Conservation (phyloP, 2,797 vertebrate genomes). For the Squalus acanthias region DNA sequence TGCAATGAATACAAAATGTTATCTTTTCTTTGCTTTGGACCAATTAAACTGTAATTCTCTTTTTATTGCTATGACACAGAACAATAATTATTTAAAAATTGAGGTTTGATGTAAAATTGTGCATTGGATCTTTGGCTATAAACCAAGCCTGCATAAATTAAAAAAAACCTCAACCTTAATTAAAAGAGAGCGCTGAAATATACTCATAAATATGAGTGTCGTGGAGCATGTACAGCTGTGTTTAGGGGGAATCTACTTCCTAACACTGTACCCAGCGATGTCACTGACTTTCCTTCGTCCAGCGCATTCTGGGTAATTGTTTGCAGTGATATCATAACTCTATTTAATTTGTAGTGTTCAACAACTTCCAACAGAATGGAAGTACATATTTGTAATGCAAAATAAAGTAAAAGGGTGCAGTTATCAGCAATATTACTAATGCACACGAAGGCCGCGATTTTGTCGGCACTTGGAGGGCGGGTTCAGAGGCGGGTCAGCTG, state of each 20-base stretch:
- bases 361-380: not conserved
- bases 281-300: not conserved
- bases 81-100: not conserved
- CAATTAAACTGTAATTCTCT: not conserved
- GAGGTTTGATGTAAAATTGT: not conserved
- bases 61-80: not conserved
- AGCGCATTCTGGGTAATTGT: too few species aligned
- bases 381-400: not conserved
- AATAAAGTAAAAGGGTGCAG: not conserved
- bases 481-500: too few species aligned
- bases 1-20: not conserved
- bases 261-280: not conserved
- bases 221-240: not conserved
- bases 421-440: not conserved
- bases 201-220: not conserved
- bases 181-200: not conserved
- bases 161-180: not conserved
- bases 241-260: not conserved
- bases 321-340: not conserved
- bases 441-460: not conserved
- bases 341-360: not conserved
- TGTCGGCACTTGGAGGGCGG: too few species aligned
- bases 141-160: not conserved
- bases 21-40: not conserved
- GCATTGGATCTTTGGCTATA: not conserved